Evolutionary conservation across 2,888 invertebrate genomes (phyloP).

Genomic region (Acanthosepion lycidas): DNA sequence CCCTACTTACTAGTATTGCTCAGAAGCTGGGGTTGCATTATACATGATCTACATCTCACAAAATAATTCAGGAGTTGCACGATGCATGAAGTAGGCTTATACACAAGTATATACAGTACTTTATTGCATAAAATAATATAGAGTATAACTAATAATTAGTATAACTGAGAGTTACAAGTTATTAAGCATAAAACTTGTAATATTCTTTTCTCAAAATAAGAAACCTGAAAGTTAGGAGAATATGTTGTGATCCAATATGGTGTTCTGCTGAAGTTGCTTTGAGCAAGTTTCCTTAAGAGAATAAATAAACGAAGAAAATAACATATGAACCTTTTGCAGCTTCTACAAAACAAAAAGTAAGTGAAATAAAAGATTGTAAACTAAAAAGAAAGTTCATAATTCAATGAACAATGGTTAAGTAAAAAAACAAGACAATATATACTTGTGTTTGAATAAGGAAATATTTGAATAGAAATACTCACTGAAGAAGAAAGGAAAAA

Average conservation of each 20-base stretch:
- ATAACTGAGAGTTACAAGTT: neutral
- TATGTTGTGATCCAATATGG: neutral
- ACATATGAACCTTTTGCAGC: neutral
- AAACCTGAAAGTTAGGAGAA: neutral
- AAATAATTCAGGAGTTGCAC: no score
- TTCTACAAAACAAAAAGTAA: neutral
- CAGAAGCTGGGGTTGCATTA: no score
- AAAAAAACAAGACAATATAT: neutral
- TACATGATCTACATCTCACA: no score
- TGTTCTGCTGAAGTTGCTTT: neutral
- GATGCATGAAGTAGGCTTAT: no score
- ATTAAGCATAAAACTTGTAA: neutral
- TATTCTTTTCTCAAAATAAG: neutral
- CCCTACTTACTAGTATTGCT: no score
- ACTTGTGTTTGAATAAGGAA: neutral
- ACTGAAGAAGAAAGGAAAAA: neutral
- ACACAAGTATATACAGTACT: no score
- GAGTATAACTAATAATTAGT: no score
- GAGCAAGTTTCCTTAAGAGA: neutral
- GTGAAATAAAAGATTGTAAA: neutral
- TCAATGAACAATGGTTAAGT: neutral
- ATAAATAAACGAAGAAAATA: neutral
- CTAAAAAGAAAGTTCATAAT: neutral
- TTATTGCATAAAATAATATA: no score
- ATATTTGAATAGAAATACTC: constrained; percentile 18